phyloP scores from a whole-genome alignment of 2,113 vertebrate species.

The Gasterosteus nipponicus region DNA sequence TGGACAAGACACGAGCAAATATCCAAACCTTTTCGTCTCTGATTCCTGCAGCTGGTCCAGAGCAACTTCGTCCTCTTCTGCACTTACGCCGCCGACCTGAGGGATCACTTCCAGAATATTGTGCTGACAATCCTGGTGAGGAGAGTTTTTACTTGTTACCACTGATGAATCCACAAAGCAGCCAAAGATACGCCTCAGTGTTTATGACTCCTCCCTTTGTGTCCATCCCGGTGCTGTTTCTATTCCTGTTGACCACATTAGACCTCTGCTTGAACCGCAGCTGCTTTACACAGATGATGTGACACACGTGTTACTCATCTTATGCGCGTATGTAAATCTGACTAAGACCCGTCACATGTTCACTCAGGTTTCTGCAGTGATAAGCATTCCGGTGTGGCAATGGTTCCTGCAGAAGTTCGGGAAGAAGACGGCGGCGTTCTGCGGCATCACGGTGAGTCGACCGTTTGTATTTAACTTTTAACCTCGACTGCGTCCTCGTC shows the following conservation, averaged over 20 bases:
- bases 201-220: not conserved
- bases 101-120: constrained; percentile 91
- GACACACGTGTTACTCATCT: not conserved
- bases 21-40: constrained; percentile 55
- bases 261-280: not conserved
- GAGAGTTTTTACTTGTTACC: constrained; percentile 9
- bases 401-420: constrained; percentile 92
- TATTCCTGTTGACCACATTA: not conserved
- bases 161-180: not conserved
- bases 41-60: constrained; percentile 88
- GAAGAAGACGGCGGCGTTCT: constrained; percentile 91
- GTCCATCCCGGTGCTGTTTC: not conserved
- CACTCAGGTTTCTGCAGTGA: constrained; percentile 87
- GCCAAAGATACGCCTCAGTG: not conserved
- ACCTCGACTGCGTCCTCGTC: accelerated
- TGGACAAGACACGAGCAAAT: constrained; percentile 21
- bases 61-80: constrained; percentile 97
- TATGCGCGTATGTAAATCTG: not conserved
- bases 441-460: constrained; percentile 89
- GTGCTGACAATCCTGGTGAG: constrained; percentile 96
- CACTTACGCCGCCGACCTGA: constrained; percentile 88
- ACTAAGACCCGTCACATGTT: not conserved
- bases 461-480: constrained; percentile 19
- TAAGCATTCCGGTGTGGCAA: constrained; percentile 95
- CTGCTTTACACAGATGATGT: not conserved